A percentile compares a stretch with the other conserved stretches of the same genome.
Evolutionary conservation across 2,888 invertebrate species (phyloP).

Genomic region (Macrophya alboannulata): DNA sequence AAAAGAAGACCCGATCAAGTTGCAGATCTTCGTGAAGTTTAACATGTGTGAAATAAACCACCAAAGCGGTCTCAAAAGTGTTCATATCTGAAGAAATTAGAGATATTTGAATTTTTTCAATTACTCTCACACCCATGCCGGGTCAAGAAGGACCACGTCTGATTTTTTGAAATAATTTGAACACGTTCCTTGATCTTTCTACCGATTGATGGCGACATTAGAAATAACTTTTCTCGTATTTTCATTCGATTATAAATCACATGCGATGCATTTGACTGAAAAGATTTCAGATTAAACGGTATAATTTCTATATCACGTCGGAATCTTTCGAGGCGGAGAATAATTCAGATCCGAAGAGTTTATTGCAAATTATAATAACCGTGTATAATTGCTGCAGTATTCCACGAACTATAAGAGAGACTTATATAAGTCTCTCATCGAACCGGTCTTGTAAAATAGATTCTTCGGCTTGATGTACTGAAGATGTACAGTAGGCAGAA

Average conservation of each 20-base stretch:
- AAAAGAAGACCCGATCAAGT: neutral
- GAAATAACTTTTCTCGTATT: neutral
- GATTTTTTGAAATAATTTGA: neutral
- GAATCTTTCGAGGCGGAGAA: neutral
- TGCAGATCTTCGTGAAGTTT: neutral
- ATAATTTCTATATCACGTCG: neutral
- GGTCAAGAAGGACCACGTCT: neutral
- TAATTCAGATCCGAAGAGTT: conserved; percentile 22
- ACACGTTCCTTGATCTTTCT: neutral
- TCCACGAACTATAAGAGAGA: conserved; percentile 13
- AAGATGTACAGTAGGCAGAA: conserved; percentile 1
- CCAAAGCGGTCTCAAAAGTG: neutral
- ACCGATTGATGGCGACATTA: neutral
- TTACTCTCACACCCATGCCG: neutral
- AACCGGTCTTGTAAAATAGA: conserved; percentile 21
- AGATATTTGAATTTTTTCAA: neutral
- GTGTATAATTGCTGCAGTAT: conserved; percentile 12
- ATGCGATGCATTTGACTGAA: neutral
- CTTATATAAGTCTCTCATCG: neutral
- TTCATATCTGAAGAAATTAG: neutral
- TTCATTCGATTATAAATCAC: neutral
- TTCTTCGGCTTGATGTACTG: conserved; percentile 17
- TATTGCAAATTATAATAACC: conserved; percentile 17
- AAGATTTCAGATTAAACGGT: neutral
- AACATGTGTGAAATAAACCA: neutral